Evolutionary conservation across 2,888 invertebrate species (phyloP), one percentile per base, ranked within the genome.

Genomic region (Epistrophella euchroma): DNA sequence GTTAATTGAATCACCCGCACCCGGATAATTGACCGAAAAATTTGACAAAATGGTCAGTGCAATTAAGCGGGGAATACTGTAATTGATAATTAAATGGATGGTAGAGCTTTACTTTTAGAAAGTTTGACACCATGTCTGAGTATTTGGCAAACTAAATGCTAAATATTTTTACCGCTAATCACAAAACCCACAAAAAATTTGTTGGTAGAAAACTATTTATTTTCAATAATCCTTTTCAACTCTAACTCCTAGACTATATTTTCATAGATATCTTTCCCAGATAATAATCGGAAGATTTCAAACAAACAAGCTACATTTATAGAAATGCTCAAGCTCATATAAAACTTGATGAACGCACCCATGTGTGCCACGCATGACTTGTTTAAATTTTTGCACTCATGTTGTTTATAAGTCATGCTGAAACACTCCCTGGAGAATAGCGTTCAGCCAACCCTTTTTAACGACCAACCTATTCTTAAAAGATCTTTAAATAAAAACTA

Each of bases 391-490:
- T 52, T 40, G 52, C 6, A 37, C 56, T 56, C 55, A 64, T 43
- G 35, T 52, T 50, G 22, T 73, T 32, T 7, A n/a, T n/a, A 50
- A 73, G 50, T 60, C 62, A 37, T 73, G 56, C 60, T 13, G 5
- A 25, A 77, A 22, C 77, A 77, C 52, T 40, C 70, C 52, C 62
- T 62, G 19, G 15, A 35, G 11, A 15, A 50, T 15, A 47, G n/a
- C n/a, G 13, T 47, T 2, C 6, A 47, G 64, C 68, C 62, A 70
- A 77, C 68, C 77, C 70, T 64, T 71, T 58, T 70, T 58, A 43
- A 60, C n/a, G 70, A 70, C 70, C 68, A 70, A 45, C 76, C 58
- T 58, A 70, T 56, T 45, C 56, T 76, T 28, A 50, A 78, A 62
- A 35, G n/a, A 52, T 50, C 10, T 66, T 25, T 22, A 19, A 43